Conservation (phyloP, 2,888 invertebrate genomes). For the Sceliomorpha sp. region DNA sequence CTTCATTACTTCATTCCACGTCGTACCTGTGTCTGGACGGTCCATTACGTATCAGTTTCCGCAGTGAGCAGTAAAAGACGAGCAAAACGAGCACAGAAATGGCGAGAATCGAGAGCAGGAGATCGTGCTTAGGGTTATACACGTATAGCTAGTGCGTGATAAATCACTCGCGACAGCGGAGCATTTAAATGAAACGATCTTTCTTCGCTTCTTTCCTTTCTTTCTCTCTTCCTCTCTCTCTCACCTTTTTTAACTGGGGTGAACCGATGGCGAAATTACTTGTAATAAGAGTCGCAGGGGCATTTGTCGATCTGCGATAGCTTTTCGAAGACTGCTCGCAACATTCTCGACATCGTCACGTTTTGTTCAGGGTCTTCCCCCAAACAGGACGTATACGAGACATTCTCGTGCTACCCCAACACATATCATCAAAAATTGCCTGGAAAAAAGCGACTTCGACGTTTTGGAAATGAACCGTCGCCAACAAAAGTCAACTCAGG, state of each 20-base stretch:
- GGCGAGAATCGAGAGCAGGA: slow-evolving; percentile 59
- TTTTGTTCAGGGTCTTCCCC: slow-evolving; percentile 53
- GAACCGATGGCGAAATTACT: slow-evolving; percentile 63
- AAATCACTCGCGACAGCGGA: slow-evolving; percentile 67
- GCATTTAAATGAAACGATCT: slow-evolving; percentile 68
- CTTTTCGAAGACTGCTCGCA: slow-evolving; percentile 43
- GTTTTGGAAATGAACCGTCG: slow-evolving; percentile 35
- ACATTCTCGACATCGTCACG: slow-evolving; percentile 56
- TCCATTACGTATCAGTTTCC: slow-evolving; percentile 57
- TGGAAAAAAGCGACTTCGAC: slow-evolving; percentile 43
- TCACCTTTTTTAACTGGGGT: slow-evolving; percentile 57
- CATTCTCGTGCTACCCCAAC: slow-evolving; percentile 53
- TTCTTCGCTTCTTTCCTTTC: slow-evolving; percentile 34
- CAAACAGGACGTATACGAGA: slow-evolving; percentile 50
- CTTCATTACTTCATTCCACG: slow-evolving; percentile 56
- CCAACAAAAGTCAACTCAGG: no score
- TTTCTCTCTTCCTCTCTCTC: no score
- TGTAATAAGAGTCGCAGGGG: slow-evolving; percentile 64
- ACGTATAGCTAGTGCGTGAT: slow-evolving; percentile 61
- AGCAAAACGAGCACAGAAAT: slow-evolving; percentile 54
- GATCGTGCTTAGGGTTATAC: slow-evolving; percentile 57
- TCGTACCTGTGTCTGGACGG: slow-evolving; percentile 51
- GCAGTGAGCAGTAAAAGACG: slow-evolving; percentile 50
- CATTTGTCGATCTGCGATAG: slow-evolving; percentile 60
- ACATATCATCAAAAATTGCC: slow-evolving; percentile 55